phyloP scores from a whole-genome alignment of 2,113 vertebrate genomes.

The Romanogobio albipinnatus region DNA sequence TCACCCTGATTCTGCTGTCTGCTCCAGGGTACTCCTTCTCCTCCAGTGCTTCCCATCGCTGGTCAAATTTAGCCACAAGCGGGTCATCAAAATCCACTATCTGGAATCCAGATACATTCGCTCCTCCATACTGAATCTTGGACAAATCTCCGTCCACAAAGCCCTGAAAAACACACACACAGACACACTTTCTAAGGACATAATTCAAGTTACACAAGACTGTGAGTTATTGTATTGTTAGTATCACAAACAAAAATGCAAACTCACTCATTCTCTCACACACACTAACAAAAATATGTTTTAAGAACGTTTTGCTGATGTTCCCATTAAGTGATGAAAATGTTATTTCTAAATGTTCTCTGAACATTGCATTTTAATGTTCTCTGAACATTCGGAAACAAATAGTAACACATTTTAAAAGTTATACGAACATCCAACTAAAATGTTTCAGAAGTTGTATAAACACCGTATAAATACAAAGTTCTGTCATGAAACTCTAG shows the following conservation, averaged over 20 bases:
- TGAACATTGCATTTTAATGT: no score
- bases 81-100: constrained; percentile 97
- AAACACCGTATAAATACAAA: no score
- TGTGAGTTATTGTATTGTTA: not conserved
- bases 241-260: not conserved
- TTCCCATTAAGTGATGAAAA: no score
- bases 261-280: no score
- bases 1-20: constrained; percentile 90
- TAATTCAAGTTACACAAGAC: not conserved
- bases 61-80: constrained; percentile 92
- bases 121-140: constrained; percentile 97
- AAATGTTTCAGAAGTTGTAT: no score
- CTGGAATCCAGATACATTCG: constrained; percentile 97
- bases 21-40: constrained; percentile 97
- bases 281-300: no score
- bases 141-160: constrained; percentile 94
- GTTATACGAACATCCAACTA: no score
- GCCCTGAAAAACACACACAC: constrained; percentile 74
- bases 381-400: no score
- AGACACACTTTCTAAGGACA: constrained; percentile 9
- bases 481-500: no score
- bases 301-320: no score
- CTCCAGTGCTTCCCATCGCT: constrained; percentile 93
- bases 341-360: no score
- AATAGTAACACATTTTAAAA: no score